Base-by-base conservation (phyloP, 2,113 vertebrate genomes). In the Australoheros scitulus region DNA sequence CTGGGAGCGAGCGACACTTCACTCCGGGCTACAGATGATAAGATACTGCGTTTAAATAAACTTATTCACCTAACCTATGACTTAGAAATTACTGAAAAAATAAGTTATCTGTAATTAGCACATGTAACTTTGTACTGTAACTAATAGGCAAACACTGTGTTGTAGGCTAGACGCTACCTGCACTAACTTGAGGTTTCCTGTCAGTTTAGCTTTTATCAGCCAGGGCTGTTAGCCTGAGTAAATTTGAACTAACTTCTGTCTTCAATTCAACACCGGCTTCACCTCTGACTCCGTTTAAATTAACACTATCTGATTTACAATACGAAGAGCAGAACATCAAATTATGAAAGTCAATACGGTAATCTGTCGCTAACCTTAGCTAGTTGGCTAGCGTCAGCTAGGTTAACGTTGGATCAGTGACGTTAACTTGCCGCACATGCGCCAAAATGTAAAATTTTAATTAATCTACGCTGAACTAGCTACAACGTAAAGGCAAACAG, bases 401-500 rank as follows among this genome's bases (percentile, higher is more conserved):
- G 4, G 52, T 76, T 43, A 58, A 14, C 50, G 75, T 68, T 61
- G 32, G 52, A 65, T 36, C 9, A 32, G 9, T 20, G 6, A 57
- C 47, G 1, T 1, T 64, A 5, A n/a, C 14, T 50, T 22, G 20
- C 5, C 47, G 32, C n/a, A 24, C 78, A 52, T n/a, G 59, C 9
- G 17, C 13, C 2, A 34, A 58, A 7, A 36, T 2, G 36, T 29
- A 24, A 32, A 13, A 34, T 13, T 50, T 20, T 6, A 55, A 64
- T 15, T 1, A 3, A 24, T 8, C 3, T 20, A 24, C 3, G 13
- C 3, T 7, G 9, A 38, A 76, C 60, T 83, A 82, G 8, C 83
- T 82, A 61, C 79, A 84, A 77, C 70, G 24, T 18, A 72, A 60
- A 4, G 55, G 64, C 13, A 75, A 52, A 79, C 61, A 34, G 7